Evolutionary conservation across 1,140 invertebrate genomes (phyloP).

Genomic region (Scaptomyza hsui): DNA sequence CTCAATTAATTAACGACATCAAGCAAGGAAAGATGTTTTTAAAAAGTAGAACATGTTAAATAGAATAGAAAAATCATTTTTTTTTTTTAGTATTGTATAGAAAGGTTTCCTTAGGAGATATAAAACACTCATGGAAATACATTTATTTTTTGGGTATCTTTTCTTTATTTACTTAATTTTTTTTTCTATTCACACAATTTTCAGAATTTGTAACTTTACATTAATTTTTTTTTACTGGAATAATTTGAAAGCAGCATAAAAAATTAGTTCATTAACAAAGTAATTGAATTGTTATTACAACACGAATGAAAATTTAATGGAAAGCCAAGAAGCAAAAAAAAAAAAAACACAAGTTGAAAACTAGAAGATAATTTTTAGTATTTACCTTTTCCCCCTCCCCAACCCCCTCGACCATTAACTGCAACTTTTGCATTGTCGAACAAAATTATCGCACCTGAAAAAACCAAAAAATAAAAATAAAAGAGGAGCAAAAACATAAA

Average conservation of each 20-base stretch:
- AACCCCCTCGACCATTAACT: not conserved
- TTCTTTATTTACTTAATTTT: no score
- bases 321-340: no score
- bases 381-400: not conserved
- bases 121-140: no score
- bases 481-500: not conserved
- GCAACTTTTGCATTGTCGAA: not conserved
- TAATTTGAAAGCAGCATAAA: no score
- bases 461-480: not conserved
- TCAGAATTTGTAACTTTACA: no score
- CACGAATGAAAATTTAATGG: not conserved
- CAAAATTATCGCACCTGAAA: no score
- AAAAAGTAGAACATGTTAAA: not conserved
- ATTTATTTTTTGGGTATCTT: no score
- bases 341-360: not conserved
- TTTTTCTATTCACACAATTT: no score
- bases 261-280: no score
- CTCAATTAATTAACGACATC: conserved; percentile 24
- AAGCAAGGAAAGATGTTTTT: not conserved
- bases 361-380: not conserved
- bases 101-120: no score
- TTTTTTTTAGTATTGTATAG: not conserved
- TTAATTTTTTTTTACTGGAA: no score
- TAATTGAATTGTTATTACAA: not conserved
- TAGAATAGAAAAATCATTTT: not conserved